A percentile compares a stretch with the other conserved stretches of the same genome.
Conservation (phyloP, 2,797 vertebrate genomes). For the Naso thynnoides region DNA sequence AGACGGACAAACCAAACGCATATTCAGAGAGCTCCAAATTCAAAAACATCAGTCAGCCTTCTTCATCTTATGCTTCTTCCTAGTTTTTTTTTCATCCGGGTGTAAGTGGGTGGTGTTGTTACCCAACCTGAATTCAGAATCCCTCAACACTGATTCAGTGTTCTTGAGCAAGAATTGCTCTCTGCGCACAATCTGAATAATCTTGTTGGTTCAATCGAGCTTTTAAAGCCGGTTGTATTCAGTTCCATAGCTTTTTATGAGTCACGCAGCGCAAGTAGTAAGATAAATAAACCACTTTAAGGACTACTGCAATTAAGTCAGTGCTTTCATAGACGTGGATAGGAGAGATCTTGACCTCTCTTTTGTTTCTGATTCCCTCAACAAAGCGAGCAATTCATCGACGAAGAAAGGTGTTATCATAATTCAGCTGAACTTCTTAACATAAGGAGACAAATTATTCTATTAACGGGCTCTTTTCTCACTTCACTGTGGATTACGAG, state of each 20-base stretch:
- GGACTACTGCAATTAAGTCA: conserved; percentile 19
- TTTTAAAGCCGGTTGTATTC: background rate
- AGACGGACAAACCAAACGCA: conserved; percentile 41
- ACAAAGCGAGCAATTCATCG: background rate
- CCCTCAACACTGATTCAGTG: conserved; percentile 7
- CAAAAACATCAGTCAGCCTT: conserved; percentile 45
- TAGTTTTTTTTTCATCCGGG: background rate
- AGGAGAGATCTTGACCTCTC: background rate
- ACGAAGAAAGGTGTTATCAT: background rate
- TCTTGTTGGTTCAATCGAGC: background rate
- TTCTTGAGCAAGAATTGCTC: conserved; percentile 12
- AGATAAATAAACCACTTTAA: background rate
- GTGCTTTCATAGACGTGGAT: background rate
- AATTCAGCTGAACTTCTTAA: background rate
- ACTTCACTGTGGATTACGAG: background rate
- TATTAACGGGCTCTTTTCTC: background rate
- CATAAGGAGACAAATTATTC: background rate
- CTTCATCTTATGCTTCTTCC: background rate
- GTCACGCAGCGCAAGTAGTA: too few species aligned
- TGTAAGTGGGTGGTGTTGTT: conserved; percentile 31
- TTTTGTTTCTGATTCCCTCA: background rate
- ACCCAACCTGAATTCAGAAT: conserved; percentile 46
- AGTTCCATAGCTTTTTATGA: background rate
- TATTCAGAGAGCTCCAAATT: conserved; percentile 19
- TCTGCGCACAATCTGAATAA: conserved; percentile 5